Base-by-base conservation (phyloP, 2,888 invertebrate genomes). In the Leucophora obtusa region DNA sequence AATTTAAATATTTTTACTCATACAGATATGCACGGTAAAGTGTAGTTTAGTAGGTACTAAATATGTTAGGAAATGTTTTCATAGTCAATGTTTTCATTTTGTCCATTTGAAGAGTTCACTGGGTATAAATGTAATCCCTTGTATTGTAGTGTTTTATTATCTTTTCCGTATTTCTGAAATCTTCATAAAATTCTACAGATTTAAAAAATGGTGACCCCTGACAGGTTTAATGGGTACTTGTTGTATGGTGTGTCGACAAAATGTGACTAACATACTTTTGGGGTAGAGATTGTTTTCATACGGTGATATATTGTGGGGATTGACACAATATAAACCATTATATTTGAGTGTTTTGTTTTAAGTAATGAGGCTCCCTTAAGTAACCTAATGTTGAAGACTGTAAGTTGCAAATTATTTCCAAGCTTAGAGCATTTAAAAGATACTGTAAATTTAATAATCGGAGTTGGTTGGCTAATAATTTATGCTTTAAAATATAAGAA, bases 111-210 rank as follows among this genome's bases (percentile, higher is more conserved):
- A 35, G 28, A 35, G 60, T 21, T 65, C 11, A 28, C n/a, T 51
- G 14, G n/a, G 14, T 18, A 18, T 28, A 7, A 6, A 28, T 28
- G 28, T 7, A 11, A 38, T 1, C 11, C 10, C 38, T 11, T 38
- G 14, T 38, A 11, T 2, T 38, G 38, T 28, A 11, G 10, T 38
- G 11, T 38, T 38, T 10, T 38, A 38, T 38, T 38, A 3, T 38
- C 38, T 38, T 1, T 11, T 38, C 28, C 28, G 28, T 38, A 21
- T 85, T 87, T 87, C 87, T 87, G 87, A 82, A 85, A 81, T 84
- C 88, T 88, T 87, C 84, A 87, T 88, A 86, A 83, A 84, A 82
- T 84, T 84, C 84, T 83, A 87, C 86, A 87, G 83, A 82, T 83
- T 83, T 87, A 84, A 83, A 86, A 87, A 84, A 86, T 86, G 85